These are phyloP conservation scores for Drosophila varians DNA, from an alignment of 1,140 invertebrate species.

Conservation along the genomic window DNA sequence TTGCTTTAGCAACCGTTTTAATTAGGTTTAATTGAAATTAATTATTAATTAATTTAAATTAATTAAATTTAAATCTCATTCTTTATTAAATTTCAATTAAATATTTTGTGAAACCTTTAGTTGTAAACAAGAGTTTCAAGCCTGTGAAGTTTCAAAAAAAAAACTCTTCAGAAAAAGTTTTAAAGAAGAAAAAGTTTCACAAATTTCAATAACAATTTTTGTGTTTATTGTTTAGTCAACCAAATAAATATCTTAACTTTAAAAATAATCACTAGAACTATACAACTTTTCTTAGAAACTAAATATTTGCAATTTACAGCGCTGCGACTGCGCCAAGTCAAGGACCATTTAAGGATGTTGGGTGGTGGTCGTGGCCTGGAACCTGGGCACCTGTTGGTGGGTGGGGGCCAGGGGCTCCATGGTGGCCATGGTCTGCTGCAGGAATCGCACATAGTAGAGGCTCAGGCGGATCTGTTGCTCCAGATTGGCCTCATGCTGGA, in stretches of 20 bases:
- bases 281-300: background rate
- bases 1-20: no score
- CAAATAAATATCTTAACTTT: slow-evolving; percentile 43
- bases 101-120: no score
- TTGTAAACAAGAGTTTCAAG: no score
- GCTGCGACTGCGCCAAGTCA: slow-evolving; percentile 1
- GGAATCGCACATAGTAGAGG: slow-evolving; percentile 58
- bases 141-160: no score
- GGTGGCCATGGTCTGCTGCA: slow-evolving; percentile 50
- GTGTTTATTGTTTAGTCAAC: slow-evolving; percentile 54
- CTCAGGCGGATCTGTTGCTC: slow-evolving; percentile 61
- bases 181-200: background rate
- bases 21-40: no score
- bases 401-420: slow-evolving; percentile 11
- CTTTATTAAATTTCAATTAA: no score
- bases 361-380: slow-evolving; percentile 3
- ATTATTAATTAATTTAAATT: no score
- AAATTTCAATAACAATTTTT: slow-evolving; percentile 25
- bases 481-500: slow-evolving; percentile 47
- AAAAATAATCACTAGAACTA: slow-evolving; percentile 51
- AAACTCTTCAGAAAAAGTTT: no score
- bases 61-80: no score
- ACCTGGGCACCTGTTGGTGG: background rate
- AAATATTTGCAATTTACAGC: background rate
- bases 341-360: slow-evolving; percentile 24